These are phyloP conservation scores for Orthonevra nobilis DNA, from an alignment of 2,888 invertebrate species.

Conservation along the genomic window DNA sequence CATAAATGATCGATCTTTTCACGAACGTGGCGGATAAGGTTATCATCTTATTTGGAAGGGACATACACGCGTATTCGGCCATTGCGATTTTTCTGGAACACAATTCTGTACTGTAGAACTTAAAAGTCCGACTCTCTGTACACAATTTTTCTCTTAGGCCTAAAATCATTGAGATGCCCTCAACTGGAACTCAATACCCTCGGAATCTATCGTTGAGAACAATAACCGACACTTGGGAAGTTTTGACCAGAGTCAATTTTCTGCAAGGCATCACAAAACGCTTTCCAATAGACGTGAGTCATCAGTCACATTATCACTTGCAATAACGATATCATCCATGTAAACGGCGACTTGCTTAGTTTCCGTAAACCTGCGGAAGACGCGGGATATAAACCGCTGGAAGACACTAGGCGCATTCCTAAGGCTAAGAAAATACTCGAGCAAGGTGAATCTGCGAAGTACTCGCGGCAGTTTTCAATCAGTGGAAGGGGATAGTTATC, in stretches of 20 bases:
- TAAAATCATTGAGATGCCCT: conserved; percentile 64
- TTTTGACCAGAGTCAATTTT: background rate
- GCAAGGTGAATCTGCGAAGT: conserved; percentile 54
- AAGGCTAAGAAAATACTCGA: conserved; percentile 58
- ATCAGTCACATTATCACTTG: conserved; percentile 3
- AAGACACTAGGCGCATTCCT: conserved; percentile 59
- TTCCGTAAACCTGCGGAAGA: conserved; percentile 23
- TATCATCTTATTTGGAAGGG: conserved; percentile 74
- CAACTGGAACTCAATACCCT: conserved; percentile 6
- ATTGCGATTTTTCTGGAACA: background rate
- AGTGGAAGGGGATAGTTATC: conserved; percentile 55
- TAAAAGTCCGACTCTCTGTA: background rate
- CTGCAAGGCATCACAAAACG: too few species aligned
- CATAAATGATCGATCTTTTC: conserved; percentile 73
- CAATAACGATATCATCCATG: conserved; percentile 47
- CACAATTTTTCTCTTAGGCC: background rate
- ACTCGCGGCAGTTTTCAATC: conserved; percentile 54
- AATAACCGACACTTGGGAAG: background rate
- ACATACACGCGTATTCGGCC: conserved; percentile 62
- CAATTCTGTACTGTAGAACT: conserved; percentile 1
- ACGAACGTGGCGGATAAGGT: conserved; percentile 69
- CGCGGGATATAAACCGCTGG: conserved; percentile 42
- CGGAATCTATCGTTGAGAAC: background rate
- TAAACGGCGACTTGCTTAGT: conserved; percentile 24
- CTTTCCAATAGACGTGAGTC: too few species aligned